Evolutionary conservation across 2,888 invertebrate genomes (phyloP).

Genomic region (Drosophila helvetica): DNA sequence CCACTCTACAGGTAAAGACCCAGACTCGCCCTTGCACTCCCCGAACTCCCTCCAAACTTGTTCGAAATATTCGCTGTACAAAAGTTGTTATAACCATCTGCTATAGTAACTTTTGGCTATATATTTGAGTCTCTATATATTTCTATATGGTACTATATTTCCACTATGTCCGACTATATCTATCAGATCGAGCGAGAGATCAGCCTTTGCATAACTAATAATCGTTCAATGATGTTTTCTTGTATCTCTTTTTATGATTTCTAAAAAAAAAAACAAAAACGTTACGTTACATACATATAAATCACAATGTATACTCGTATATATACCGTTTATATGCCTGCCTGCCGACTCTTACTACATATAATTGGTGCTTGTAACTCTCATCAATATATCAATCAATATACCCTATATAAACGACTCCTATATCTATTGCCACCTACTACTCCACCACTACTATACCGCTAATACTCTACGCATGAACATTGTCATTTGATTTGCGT

Average conservation of each 20-base stretch:
- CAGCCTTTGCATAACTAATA: slow-evolving; percentile 72
- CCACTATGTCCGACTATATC: slow-evolving; percentile 55
- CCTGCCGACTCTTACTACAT: slow-evolving; percentile 79
- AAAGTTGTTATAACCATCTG: slow-evolving; percentile 75
- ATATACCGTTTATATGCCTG: slow-evolving; percentile 61
- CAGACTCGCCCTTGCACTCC: not conserved
- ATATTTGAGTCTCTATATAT: slow-evolving; percentile 50
- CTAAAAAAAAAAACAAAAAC: slow-evolving; percentile 46
- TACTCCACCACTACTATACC: slow-evolving; percentile 21
- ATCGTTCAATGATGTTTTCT: slow-evolving; percentile 74
- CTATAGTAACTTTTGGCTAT: slow-evolving; percentile 74
- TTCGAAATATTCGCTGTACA: slow-evolving; percentile 61
- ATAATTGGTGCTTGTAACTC: slow-evolving; percentile 82
- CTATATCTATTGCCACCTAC: slow-evolving; percentile 20
- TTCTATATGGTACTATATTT: slow-evolving; percentile 28
- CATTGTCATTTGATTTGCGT: slow-evolving; percentile 60
- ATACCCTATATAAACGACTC: slow-evolving; percentile 17
- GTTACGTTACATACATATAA: slow-evolving; percentile 62
- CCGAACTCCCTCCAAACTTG: slow-evolving; percentile 17
- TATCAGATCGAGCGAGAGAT: slow-evolving; percentile 42
- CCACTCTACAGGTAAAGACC: slow-evolving; percentile 86
- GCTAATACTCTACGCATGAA: slow-evolving; percentile 63
- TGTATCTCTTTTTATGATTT: slow-evolving; percentile 77
- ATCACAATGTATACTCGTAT: slow-evolving; percentile 68
- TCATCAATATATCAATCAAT: slow-evolving; percentile 41